Evolutionary conservation across 1,140 invertebrate genomes (phyloP), one percentile per base, ranked within the genome.

Genomic region (Leptinotarsa lineolata): DNA sequence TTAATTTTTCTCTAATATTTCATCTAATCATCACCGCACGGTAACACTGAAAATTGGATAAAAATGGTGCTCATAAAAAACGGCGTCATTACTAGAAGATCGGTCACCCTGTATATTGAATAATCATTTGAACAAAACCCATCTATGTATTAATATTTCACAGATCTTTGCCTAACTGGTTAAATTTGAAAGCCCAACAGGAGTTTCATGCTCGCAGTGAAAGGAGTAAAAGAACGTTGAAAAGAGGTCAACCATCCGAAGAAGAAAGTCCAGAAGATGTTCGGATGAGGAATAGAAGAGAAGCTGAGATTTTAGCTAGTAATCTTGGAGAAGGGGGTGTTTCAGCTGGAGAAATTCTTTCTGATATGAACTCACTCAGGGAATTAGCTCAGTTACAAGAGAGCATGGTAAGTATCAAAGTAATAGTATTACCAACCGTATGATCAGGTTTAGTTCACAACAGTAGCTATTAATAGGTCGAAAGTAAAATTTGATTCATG

Each of bases 241-340:
- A 84, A 20, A 80, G 86, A n/a, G 86, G 86, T 69, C 85, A 86
- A 74, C 89, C 88, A 0, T 86, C 87, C 18, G 90, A 91, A 78
- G 90, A 91, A 79, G 90, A 92, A 80, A 91, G 90, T 80, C 91
- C 92, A 0, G 89, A 93, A 77, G 93, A 96, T 81, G 88, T 96
- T 58, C 85, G 93, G 39, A 89, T 92, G 76, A 87, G 95, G 72
- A 96, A 95, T 84, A 86, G 93, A 39, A 91, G 94, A 70, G 97
- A 98, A 86, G 95, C 96, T 1, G 94, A 97, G 82, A 96, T 98
- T 77, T 86, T 98, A 3, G 95, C 94, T 16, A 92, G 91, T 46
- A 97, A 95, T 84, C 85, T 97, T 16, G 93, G 92, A 1, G 95
- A 97, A 81, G 92, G 92, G 24, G 91, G 76, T 54, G 77, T 76